Evolutionary conservation across 2,797 vertebrate genomes (phyloP), one percentile per base, ranked within the genome.

Genomic region (Thripadectes ignobilis): DNA sequence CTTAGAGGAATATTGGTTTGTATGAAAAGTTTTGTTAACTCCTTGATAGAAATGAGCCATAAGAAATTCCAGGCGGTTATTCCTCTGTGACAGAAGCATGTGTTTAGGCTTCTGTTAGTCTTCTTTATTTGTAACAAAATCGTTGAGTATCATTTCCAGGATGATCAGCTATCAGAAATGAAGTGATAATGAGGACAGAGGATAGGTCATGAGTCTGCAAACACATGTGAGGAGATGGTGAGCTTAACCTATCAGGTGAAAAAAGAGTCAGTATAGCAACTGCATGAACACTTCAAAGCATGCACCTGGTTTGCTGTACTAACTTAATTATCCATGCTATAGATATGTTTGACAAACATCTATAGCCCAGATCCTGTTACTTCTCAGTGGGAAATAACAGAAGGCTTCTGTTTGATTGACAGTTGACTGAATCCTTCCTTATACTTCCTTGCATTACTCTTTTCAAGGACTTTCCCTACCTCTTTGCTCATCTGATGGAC

Each of bases 311-410:
- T 97, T 96, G 87, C 93, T 97, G 92, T 77, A 20, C 95, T 98
- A 97, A 98, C 97, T 97, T 96, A 98, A 98, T 98, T 98, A 98
- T 97, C 95, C 72, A 93, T 72, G 95, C 95, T 97, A 96, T 95
- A 96, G 98, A 98, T 98, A 97, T 49, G 88, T 95, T 97, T 97
- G 95, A 76, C 85, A 96, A 97, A 94, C 95, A 84, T 97, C 98
- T 97, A 46, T 95, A 97, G 80, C 90, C 81, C 30, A 91, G 98
- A 97, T 98, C 95, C 78, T 92, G 92, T 98, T 98, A 97, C 98
- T 96, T 97, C 96, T 58, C 93, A 79, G 96, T 79, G 82, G 93
- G 84, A 94, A 96, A 97, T 83, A 96, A 89, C 94, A 92, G 95
- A 90, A 93, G 95, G 80, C 61, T 94, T 95, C 95, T 91, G 67